phyloP scores from a whole-genome alignment of 2,888 invertebrate genomes.

The Drosophila koepferae region DNA sequence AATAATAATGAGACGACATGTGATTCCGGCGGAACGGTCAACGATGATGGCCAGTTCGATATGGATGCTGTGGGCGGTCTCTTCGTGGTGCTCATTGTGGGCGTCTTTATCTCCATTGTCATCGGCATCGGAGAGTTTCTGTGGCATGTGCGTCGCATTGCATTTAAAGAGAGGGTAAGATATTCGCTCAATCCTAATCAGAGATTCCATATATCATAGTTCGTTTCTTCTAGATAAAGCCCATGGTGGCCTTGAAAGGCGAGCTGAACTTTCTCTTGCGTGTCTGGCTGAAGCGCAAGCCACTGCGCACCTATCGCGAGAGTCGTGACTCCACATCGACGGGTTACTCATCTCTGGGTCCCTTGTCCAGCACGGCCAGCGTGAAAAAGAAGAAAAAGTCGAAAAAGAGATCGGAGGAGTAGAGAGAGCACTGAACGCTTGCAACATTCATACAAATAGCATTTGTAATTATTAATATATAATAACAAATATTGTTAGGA shows the following conservation, averaged over 20 bases:
- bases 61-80: slow-evolving; percentile 91
- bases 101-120: slow-evolving; percentile 89
- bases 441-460: slow-evolving; percentile 54
- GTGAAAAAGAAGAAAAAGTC: slow-evolving; percentile 64
- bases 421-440: slow-evolving; percentile 37
- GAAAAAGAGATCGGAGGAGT: slow-evolving; percentile 42
- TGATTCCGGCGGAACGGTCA: background rate
- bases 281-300: slow-evolving; percentile 75
- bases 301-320: slow-evolving; percentile 61
- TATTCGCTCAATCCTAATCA: background rate
- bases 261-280: slow-evolving; percentile 72
- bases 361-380: slow-evolving; percentile 48
- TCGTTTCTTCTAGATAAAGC: slow-evolving; percentile 57
- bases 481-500: slow-evolving; percentile 22
- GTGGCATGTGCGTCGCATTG: slow-evolving; percentile 92
- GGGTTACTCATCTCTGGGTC: slow-evolving; percentile 66
- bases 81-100: slow-evolving; percentile 92
- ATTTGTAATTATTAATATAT: slow-evolving; percentile 41
- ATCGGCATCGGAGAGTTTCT: slow-evolving; percentile 93
- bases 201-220: background rate
- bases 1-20: slow-evolving; percentile 87
- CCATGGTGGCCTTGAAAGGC: slow-evolving; percentile 65
- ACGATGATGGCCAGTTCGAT: slow-evolving; percentile 51
- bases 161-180: slow-evolving; percentile 90
- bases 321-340: slow-evolving; percentile 72